phyloP scores from a whole-genome alignment of 2,797 vertebrate species.

The Myotis myotis region DNA sequence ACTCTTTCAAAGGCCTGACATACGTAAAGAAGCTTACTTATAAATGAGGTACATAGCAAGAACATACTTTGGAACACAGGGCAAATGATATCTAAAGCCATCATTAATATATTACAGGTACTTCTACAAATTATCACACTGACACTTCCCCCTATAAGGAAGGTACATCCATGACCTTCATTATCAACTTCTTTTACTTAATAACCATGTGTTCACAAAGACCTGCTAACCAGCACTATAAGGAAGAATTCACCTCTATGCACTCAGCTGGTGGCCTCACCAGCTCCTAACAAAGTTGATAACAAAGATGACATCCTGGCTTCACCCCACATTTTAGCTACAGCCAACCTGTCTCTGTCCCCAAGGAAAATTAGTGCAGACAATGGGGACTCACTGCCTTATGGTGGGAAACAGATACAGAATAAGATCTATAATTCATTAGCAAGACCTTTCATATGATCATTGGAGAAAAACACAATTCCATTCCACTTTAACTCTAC shows the following conservation, averaged over 20 bases:
- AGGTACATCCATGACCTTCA: background rate
- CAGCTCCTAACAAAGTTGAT: background rate
- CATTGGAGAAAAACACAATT: background rate
- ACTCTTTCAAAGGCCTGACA: slow-evolving; percentile 31
- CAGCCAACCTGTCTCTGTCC: background rate
- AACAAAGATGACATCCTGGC: background rate
- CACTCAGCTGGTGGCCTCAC: background rate
- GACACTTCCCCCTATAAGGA: background rate
- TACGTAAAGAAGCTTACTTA: slow-evolving; percentile 27
- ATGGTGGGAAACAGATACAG: background rate
- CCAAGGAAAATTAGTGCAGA: background rate
- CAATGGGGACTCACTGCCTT: background rate
- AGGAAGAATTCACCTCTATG: background rate
- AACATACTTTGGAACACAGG: background rate
- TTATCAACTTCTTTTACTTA: background rate
- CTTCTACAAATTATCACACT: background rate
- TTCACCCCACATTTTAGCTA: background rate
- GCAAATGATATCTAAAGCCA: background rate
- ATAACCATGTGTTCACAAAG: background rate
- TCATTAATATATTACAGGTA: background rate
- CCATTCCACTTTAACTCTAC: background rate
- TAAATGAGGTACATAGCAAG: background rate
- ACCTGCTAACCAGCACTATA: background rate
- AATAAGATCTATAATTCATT: background rate
- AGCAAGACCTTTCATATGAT: background rate